Evolutionary conservation across 2,888 invertebrate species (phyloP).

Genomic region (Apoderus coryli): DNA sequence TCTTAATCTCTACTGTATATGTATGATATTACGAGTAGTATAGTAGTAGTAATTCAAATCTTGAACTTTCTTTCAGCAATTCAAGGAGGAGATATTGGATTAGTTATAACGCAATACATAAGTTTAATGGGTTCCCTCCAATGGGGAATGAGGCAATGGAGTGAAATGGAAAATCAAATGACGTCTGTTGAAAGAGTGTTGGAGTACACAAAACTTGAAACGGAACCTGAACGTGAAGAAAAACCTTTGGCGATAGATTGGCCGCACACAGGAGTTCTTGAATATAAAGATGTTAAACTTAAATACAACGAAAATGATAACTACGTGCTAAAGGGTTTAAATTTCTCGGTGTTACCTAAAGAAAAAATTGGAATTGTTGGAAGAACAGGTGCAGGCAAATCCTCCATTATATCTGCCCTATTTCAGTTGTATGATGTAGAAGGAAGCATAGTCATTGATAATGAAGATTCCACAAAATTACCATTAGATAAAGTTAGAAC

Average conservation of each 20-base stretch:
- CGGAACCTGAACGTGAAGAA: slow-evolving; percentile 23
- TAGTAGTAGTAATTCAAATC: not conserved
- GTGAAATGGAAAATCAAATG: slow-evolving; percentile 55
- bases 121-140: slow-evolving; percentile 49
- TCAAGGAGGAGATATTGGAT: slow-evolving; percentile 58
- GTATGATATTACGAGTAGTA: no score
- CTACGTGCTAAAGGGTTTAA: slow-evolving; percentile 58
- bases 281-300: slow-evolving; percentile 53
- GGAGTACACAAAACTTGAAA: slow-evolving; percentile 24
- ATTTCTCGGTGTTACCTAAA: slow-evolving; percentile 50
- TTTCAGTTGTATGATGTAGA: slow-evolving; percentile 69
- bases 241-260: slow-evolving; percentile 45
- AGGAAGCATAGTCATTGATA: slow-evolving; percentile 72
- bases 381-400: slow-evolving; percentile 76
- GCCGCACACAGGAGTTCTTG: slow-evolving; percentile 56
- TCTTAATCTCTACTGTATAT: no score
- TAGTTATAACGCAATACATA: slow-evolving; percentile 67
- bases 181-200: slow-evolving; percentile 25
- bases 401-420: slow-evolving; percentile 52
- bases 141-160: slow-evolving; percentile 66
- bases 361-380: slow-evolving; percentile 71
- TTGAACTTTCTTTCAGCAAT: slow-evolving; percentile 33
- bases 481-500: slow-evolving; percentile 63
- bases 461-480: slow-evolving; percentile 50
- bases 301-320: slow-evolving; percentile 58